These are phyloP conservation scores for Onychomys arenicola DNA, from an alignment of 2,797 vertebrate species.

Conservation along the genomic window DNA sequence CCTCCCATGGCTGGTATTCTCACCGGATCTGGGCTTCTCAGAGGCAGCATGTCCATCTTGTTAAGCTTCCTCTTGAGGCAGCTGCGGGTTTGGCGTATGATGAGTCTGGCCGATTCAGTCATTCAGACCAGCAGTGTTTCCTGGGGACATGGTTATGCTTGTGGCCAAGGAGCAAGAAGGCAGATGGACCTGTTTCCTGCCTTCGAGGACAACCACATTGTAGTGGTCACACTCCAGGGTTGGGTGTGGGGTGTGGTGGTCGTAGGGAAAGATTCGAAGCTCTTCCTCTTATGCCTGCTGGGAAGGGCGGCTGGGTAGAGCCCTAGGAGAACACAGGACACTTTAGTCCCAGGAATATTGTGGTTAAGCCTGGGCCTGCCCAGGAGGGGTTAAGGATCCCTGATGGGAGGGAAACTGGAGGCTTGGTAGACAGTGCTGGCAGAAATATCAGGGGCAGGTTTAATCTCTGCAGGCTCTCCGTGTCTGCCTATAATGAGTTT, in stretches of 20 bases:
- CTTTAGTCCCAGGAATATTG: not conserved
- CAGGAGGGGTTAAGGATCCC: slow-evolving; percentile 10
- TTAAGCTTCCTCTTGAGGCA: not conserved
- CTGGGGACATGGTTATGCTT: not conserved
- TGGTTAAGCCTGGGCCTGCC: not conserved
- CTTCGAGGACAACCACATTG: not conserved
- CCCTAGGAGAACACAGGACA: not conserved
- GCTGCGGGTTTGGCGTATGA: not conserved
- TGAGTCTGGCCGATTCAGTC: not conserved
- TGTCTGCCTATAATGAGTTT: slow-evolving; percentile 16
- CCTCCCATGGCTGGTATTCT: not conserved
- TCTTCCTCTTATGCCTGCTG: rapidly evolving
- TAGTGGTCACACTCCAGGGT: not conserved
- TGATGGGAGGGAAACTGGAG: not conserved
- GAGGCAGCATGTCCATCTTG: not conserved
- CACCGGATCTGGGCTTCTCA: not conserved
- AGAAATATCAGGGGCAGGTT: not conserved
- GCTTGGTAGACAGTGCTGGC: not conserved
- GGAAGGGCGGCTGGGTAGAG: not conserved
- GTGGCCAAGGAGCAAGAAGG: not conserved
- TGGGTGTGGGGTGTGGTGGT: no score
- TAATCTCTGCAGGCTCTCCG: slow-evolving; percentile 8
- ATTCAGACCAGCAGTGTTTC: not conserved
- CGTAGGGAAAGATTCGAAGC: not conserved
- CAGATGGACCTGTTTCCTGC: no score